phyloP scores from a whole-genome alignment of 2,113 vertebrate genomes.

The Scomber colias region DNA sequence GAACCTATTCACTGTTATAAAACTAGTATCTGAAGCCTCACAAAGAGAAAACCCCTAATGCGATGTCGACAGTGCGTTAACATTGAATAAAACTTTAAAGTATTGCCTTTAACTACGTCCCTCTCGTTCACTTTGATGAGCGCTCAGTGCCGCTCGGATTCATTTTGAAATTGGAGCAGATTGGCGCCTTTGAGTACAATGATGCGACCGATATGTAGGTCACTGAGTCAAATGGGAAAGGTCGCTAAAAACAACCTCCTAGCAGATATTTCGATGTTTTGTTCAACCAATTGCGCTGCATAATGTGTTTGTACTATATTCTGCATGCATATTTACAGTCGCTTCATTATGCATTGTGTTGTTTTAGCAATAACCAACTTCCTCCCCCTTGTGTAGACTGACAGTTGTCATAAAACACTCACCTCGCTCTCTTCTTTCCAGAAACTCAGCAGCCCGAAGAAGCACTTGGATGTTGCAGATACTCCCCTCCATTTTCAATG shows the following conservation, averaged over 20 bases:
- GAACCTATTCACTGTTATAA: background rate
- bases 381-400: slow-evolving; percentile 41
- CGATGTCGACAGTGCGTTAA: too few relatives aligned
- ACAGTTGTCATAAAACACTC: slow-evolving; percentile 55
- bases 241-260: background rate
- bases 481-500: slow-evolving; percentile 86
- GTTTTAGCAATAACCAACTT: slow-evolving; percentile 68
- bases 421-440: slow-evolving; percentile 92
- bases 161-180: slow-evolving; percentile 81
- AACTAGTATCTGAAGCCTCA: background rate
- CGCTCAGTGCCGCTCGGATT: slow-evolving; percentile 20
- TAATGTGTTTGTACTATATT: fast-evolving
- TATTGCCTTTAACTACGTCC: background rate
- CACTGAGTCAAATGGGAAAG: slow-evolving; percentile 73
- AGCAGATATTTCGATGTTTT: background rate
- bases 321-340: background rate
- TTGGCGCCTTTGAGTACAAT: slow-evolving; percentile 88
- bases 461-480: slow-evolving; percentile 92
- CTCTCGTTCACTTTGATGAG: slow-evolving; percentile 15
- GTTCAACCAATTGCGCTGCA: fast-evolving
- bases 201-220: slow-evolving; percentile 82
- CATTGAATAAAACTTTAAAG: background rate
- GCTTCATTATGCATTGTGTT: slow-evolving; percentile 43
- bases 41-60: background rate
- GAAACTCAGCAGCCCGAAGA: slow-evolving; percentile 92